A percentile compares a stretch with the other conserved stretches of the same genome.
Conservation (phyloP, 2,113 vertebrate genomes). For the Lycocorax pyrrhopterus region DNA sequence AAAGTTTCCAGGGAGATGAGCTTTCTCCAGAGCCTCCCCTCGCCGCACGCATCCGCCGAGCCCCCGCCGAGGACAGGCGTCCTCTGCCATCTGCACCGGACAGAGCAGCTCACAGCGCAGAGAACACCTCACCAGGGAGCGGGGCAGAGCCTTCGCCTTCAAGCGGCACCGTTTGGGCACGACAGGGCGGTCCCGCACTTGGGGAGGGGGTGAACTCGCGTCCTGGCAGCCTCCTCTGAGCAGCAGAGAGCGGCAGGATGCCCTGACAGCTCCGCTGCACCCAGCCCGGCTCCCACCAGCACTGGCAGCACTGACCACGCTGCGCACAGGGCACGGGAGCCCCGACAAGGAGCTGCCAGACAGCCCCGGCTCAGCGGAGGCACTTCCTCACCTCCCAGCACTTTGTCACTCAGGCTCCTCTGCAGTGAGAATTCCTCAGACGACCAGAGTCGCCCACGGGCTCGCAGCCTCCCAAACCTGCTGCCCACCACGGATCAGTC, state of each 20-base stretch:
- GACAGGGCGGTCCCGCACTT: not conserved
- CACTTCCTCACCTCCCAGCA: not conserved
- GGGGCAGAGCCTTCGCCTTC: not conserved
- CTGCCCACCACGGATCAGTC: not conserved
- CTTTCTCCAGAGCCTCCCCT: not conserved
- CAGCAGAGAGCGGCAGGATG: not conserved
- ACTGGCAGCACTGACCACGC: accelerated
- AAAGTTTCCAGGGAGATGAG: constrained; percentile 54
- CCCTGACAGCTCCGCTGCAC: not conserved
- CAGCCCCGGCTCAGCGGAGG: not conserved
- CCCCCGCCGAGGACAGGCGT: not conserved
- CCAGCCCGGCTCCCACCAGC: not conserved
- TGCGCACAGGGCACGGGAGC: not conserved
- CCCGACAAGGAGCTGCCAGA: not conserved
- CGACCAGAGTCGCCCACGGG: not conserved
- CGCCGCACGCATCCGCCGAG: not conserved
- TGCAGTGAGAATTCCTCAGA: not conserved
- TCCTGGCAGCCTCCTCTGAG: not conserved
- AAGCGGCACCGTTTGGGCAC: accelerated
- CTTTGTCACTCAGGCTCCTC: not conserved
- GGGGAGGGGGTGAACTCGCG: not conserved
- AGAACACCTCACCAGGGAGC: not conserved
- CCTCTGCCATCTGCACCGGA: not conserved
- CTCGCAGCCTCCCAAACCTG: not conserved
- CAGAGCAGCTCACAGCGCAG: not conserved